A percentile compares a stretch with the other conserved stretches of the same genome.
phyloP scores from a whole-genome alignment of 2,113 vertebrate species.

The Lonchura striata region DNA sequence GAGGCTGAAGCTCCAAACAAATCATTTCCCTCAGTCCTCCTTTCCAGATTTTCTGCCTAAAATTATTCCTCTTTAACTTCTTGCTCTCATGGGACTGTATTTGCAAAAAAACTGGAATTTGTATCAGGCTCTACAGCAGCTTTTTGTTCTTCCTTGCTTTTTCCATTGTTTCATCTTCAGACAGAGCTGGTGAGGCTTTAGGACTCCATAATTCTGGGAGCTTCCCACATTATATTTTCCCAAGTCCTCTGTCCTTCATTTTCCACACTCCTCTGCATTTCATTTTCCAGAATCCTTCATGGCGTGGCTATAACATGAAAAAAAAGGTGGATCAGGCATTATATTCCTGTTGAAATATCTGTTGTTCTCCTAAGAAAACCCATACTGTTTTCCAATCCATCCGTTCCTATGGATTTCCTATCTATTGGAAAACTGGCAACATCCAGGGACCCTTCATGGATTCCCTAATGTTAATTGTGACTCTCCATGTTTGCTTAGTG shows the following conservation, averaged over 20 bases:
- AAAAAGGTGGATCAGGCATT: not conserved
- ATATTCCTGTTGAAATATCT: not conserved
- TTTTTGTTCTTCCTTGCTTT: not conserved
- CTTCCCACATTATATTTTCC: not conserved
- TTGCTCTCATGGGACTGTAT: not conserved
- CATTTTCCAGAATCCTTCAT: not conserved
- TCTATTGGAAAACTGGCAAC: not conserved
- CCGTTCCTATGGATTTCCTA: not conserved
- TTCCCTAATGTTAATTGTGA: not conserved
- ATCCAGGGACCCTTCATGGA: not conserved
- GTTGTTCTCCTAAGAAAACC: not conserved
- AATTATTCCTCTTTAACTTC: not conserved
- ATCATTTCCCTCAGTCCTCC: not conserved
- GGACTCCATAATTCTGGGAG: not conserved
- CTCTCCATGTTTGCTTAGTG: not conserved
- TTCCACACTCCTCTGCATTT: not conserved
- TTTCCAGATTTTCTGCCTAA: not conserved
- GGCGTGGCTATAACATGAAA: accelerated
- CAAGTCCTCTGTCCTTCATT: accelerated
- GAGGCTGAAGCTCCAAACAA: not conserved
- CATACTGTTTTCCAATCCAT: not conserved
- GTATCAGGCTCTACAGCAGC: not conserved
- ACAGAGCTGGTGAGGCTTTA: not conserved
- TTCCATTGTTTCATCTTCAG: not conserved
- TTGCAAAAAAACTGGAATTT: not conserved